Conservation (phyloP, 2,888 invertebrate species). For the Conistra vaccinii region DNA sequence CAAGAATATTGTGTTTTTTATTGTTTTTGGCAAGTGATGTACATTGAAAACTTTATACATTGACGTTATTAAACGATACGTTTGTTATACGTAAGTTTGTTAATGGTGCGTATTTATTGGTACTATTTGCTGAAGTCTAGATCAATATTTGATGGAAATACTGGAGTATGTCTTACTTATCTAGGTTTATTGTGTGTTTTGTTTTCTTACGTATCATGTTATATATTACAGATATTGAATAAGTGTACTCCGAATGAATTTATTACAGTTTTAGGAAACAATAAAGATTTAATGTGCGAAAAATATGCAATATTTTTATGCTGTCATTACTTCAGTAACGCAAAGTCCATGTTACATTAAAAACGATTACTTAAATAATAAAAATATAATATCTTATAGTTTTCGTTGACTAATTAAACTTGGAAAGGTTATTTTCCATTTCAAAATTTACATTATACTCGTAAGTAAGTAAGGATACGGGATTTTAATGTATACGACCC, state of each 20-base stretch:
- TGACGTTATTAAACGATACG: slow-evolving; percentile 54
- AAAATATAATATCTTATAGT: neutral
- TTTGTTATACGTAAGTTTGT: slow-evolving; percentile 47
- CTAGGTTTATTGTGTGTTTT: slow-evolving; percentile 55
- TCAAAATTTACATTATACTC: slow-evolving; percentile 62
- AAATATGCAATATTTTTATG: neutral
- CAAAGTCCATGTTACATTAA: neutral
- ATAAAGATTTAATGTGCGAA: neutral
- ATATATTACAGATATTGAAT: slow-evolving; percentile 25
- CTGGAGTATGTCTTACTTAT: slow-evolving; percentile 51
- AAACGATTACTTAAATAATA: neutral
- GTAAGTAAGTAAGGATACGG: slow-evolving; percentile 60
- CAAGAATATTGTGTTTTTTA: slow-evolving; percentile 66
- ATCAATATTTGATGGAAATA: slow-evolving; percentile 61
- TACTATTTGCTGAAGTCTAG: slow-evolving; percentile 60
- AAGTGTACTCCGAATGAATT: neutral
- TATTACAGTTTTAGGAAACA: neutral
- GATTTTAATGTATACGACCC: slow-evolving; percentile 73
- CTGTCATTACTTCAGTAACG: neutral
- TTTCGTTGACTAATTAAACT: neutral
- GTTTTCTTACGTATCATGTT: slow-evolving; percentile 37
- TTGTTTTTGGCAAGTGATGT: slow-evolving; percentile 57
- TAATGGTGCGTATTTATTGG: slow-evolving; percentile 65
- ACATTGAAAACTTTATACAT: slow-evolving; percentile 61
- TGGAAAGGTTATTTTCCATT: slow-evolving; percentile 30